Percentiles rank a stretch among this genome's conserved stretches.
Conservation (phyloP, 2,888 invertebrate species). For the Osedax frankpressi region DNA sequence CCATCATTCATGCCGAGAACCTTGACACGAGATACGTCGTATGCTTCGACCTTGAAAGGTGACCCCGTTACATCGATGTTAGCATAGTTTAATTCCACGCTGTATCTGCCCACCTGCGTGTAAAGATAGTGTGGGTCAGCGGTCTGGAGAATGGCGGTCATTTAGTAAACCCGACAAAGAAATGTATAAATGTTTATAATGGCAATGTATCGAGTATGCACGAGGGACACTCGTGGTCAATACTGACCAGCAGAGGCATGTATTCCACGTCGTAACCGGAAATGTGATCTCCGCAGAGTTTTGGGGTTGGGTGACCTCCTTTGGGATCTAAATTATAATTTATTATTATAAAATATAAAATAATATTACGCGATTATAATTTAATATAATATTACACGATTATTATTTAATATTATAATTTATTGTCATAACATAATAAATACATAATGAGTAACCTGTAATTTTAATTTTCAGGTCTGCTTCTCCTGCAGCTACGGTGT, state of each 20-base stretch:
- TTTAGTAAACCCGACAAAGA: too few relatives aligned
- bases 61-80: constrained; percentile 52
- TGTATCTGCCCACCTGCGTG: constrained; percentile 24
- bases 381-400: background rate
- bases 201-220: background rate
- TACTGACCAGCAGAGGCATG: background rate
- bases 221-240: too few relatives aligned
- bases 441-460: constrained; percentile 44
- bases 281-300: background rate
- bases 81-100: constrained; percentile 25
- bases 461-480: constrained; percentile 49
- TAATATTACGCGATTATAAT: background rate
- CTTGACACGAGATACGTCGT: constrained; percentile 60
- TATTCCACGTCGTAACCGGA: background rate
- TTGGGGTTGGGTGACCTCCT: background rate
- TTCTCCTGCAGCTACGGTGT: constrained; percentile 47
- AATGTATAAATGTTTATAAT: background rate
- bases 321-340: background rate
- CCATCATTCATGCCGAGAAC: constrained; percentile 44
- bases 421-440: background rate
- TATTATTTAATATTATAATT: background rate
- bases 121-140: too few relatives aligned
- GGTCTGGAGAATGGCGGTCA: too few relatives aligned
- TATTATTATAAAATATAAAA: background rate
- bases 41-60: constrained; percentile 67